Evolutionary conservation across 1,140 invertebrate species (phyloP), one percentile per base, ranked within the genome.

Genomic region (Drosophila novamexicana): DNA sequence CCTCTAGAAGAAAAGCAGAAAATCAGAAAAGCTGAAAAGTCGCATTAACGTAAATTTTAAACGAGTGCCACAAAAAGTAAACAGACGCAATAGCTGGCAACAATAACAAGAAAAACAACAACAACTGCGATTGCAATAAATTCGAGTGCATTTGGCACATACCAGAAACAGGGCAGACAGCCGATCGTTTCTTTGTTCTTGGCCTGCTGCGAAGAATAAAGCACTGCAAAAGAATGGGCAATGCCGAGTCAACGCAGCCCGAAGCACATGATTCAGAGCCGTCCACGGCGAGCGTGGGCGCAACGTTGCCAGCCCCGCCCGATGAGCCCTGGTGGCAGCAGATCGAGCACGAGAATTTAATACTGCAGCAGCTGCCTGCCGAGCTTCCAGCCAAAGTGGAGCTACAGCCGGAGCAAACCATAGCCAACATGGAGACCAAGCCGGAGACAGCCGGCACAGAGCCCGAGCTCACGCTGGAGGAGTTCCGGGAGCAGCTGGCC

Each of bases 401-500:
- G 16, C n/a, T 44, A 63, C 12, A 50, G 16, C 40, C n/a, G 29
- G 44, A 32, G 34, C 34, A 67, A 8, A 10, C 18, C n/a, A 50
- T 40, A 10, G 34, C 29, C 22, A 45, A 8, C 44, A 32, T 9
- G 32, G 34, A 40, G 49, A 6, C n/a, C 6, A 14, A 54, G 32
- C 32, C 45, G 40, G 66, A 56, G 2, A 37, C 62, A 18, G 12
- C 42, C 52, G 44, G 12, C 4, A 32, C 45, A 44, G 49, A 52
- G 49, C 64, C 58, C 7, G 75, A 86, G 16, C 75, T 75, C 69
- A 75, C 58, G 1, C 59, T 95, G 75, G 92, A 93, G 52, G 93
- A 94, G 64, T 95, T 95, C 70, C 93, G 92, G 65, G 93, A 94
- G 74, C 93, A 95, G 77, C 81, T 95, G 39, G 93, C 90, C 16